Conservation (phyloP, 2,797 vertebrate genomes). For the Sebastes trivittatus region DNA sequence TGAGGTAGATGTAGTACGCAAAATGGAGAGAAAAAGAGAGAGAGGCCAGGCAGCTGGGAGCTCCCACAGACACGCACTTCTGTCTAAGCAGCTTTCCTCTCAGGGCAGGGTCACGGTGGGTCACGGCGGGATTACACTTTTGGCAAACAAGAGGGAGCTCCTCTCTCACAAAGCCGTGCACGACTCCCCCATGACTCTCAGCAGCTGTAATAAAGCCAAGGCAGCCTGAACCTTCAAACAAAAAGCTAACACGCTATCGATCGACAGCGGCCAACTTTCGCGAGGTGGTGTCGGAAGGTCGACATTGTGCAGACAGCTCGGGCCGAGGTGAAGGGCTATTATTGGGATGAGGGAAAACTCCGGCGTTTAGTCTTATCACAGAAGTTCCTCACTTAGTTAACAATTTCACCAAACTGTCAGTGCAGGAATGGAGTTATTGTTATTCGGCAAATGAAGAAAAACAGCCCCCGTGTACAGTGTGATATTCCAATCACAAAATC, state of each 20-base stretch:
- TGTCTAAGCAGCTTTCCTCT: constrained; percentile 88
- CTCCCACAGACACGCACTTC: constrained; percentile 81
- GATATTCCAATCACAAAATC: constrained; percentile 64
- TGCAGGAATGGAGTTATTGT: constrained; percentile 33
- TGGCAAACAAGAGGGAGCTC: constrained; percentile 87
- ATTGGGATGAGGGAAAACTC: constrained; percentile 78
- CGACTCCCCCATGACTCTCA: constrained; percentile 82
- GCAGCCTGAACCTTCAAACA: constrained; percentile 86
- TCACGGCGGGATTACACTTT: constrained; percentile 86
- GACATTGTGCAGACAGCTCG: constrained; percentile 77
- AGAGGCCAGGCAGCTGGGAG: constrained; percentile 72
- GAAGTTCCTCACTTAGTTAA: constrained; percentile 65
- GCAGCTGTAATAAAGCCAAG: constrained; percentile 86
- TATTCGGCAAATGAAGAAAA: constrained; percentile 46
- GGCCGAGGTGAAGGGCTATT: constrained; percentile 76
- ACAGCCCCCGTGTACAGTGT: constrained; percentile 20
- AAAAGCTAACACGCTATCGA: constrained; percentile 88
- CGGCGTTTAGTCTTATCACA: constrained; percentile 54
- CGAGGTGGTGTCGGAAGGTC: constrained; percentile 81
- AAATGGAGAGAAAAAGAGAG: constrained; percentile 44
- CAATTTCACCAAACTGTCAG: constrained; percentile 49
- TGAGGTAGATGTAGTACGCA: constrained; percentile 36
- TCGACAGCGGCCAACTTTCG: constrained; percentile 81
- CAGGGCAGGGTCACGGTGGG: constrained; percentile 81
- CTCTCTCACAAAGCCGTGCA: constrained; percentile 76